Conservation (phyloP, 2,113 vertebrate genomes). For the Meles meles region DNA sequence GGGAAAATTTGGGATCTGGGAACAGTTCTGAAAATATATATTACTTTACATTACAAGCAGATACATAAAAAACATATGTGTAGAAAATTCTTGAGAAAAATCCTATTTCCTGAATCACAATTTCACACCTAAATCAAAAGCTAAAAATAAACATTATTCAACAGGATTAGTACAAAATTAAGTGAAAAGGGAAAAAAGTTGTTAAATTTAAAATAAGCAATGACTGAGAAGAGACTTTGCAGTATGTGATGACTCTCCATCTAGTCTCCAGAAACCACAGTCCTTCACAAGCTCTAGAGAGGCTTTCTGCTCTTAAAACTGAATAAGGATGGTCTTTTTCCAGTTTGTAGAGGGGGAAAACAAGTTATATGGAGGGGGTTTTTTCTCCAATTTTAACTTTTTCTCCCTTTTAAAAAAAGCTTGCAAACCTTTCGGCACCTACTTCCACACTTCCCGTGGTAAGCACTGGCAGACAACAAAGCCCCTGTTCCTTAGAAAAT, state of each 20-base stretch:
- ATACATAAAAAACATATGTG: neutral
- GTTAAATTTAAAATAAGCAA: neutral
- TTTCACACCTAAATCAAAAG: neutral
- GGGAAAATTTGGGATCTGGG: neutral
- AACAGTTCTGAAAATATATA: neutral
- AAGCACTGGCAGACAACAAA: neutral
- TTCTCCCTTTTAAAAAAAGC: neutral
- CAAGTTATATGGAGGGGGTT: neutral
- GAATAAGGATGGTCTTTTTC: neutral
- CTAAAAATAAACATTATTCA: neutral
- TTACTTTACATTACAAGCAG: neutral
- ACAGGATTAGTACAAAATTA: neutral
- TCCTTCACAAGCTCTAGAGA: neutral
- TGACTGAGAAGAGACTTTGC: neutral
- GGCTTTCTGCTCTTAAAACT: neutral
- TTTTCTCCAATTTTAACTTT: constrained; percentile 6
- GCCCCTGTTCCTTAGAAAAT: neutral
- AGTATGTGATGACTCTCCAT: neutral
- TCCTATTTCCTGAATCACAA: neutral
- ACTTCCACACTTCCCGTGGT: neutral
- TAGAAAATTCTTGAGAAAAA: neutral
- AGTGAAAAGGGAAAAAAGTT: neutral
- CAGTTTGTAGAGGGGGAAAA: neutral
- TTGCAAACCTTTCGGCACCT: neutral
- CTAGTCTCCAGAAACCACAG: neutral